These are phyloP conservation scores for Diprion similis DNA, from an alignment of 1,140 invertebrate species.

Conservation along the genomic window DNA sequence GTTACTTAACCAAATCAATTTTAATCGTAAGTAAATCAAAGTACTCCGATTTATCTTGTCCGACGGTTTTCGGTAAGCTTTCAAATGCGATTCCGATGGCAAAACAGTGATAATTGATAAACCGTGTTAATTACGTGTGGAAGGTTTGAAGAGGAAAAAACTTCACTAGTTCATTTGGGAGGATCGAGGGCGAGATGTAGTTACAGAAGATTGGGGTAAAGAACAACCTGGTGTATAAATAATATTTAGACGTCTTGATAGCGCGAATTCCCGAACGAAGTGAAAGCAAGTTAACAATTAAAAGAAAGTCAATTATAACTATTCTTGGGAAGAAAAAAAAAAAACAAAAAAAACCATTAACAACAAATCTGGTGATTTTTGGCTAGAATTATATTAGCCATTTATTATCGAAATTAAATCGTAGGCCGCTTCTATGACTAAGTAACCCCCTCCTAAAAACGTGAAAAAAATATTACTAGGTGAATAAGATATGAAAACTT, in stretches of 20 bases:
- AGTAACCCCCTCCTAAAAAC: not conserved
- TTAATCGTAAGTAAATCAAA: not conserved
- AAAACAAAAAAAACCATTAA: conserved; percentile 1
- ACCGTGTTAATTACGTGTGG: not conserved
- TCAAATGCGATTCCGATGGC: not conserved
- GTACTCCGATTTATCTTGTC: conserved; percentile 1
- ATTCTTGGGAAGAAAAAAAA: conserved; percentile 21
- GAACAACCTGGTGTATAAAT: not conserved
- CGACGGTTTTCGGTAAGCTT: not conserved
- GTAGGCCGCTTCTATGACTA: conserved; percentile 1
- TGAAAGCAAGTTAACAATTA: conserved; percentile 34
- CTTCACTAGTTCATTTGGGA: not conserved
- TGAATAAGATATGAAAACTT: not conserved
- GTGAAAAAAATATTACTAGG: conserved; percentile 5
- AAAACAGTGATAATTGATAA: not conserved
- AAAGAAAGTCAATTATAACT: conserved; percentile 51
- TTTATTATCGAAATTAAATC: not conserved
- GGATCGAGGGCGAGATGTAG: not conserved
- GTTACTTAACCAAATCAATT: conserved; percentile 6
- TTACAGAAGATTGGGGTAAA: not conserved
- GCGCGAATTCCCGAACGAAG: not conserved
- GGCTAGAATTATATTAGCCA: conserved; percentile 11
- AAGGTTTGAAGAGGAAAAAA: not conserved
- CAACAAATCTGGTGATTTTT: conserved; percentile 16
- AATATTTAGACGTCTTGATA: not conserved